These are phyloP conservation scores for Lithodes maja DNA, from an alignment of 2,888 invertebrate species.

Conservation along the genomic window DNA sequence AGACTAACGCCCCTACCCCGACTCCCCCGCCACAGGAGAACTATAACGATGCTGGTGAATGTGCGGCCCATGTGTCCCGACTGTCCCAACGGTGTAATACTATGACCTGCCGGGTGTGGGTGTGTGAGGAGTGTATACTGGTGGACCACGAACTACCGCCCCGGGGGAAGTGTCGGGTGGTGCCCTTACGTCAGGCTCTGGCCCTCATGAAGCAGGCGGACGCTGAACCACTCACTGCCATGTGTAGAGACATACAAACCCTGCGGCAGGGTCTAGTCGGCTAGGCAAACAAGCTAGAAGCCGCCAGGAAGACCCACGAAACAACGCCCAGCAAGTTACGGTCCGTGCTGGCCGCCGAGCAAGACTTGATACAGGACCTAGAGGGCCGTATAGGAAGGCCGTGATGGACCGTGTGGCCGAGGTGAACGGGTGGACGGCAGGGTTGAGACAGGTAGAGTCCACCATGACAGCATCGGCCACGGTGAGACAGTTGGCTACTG, in stretches of 20 bases:
- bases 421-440: conserved; percentile 49
- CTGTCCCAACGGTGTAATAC: conserved; percentile 41
- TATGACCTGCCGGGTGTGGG: conserved; percentile 61
- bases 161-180: conserved; percentile 36
- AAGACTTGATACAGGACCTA: conserved; percentile 47
- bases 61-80: conserved; percentile 50
- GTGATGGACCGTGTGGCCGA: conserved; percentile 46
- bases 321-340: conserved; percentile 23
- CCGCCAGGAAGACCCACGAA: conserved; percentile 36
- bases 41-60: conserved; percentile 48
- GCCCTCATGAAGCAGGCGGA: conserved; percentile 53
- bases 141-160: conserved; percentile 56
- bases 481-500: conserved; percentile 50
- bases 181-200: conserved; percentile 42
- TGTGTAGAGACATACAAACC: conserved; percentile 28
- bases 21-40: not conserved
- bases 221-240: conserved; percentile 41
- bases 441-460: conserved; percentile 32
- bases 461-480: conserved; percentile 39
- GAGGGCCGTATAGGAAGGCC: conserved; percentile 32
- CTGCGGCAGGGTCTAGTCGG: conserved; percentile 29
- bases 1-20: not conserved
- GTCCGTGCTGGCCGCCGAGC: conserved; percentile 37
- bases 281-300: conserved; percentile 34
- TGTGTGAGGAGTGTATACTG: conserved; percentile 49